These are phyloP conservation scores for Hippocampus guttulatus DNA, from an alignment of 2,113 vertebrate species.

Conservation along the genomic window DNA sequence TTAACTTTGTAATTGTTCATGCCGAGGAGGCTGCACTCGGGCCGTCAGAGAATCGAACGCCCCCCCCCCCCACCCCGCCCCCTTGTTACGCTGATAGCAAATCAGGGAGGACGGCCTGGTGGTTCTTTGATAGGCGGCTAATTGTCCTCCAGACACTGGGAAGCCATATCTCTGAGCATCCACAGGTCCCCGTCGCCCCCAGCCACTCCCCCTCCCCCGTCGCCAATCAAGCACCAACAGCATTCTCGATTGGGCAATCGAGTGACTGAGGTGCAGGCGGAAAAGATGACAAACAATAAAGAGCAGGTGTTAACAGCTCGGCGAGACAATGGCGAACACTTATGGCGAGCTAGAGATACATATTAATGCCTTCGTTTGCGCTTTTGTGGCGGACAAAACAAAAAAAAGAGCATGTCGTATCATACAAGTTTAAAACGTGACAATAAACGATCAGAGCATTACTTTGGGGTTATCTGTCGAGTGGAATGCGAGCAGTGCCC, in stretches of 20 bases:
- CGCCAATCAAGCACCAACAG: slow-evolving; percentile 45
- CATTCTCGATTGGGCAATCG: slow-evolving; percentile 76
- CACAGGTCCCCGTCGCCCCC: slow-evolving; percentile 72
- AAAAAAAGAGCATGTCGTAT: background rate
- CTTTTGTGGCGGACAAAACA: slow-evolving; percentile 75
- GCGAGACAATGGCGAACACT: slow-evolving; percentile 77
- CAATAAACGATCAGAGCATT: slow-evolving; percentile 82
- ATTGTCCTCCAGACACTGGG: slow-evolving; percentile 70
- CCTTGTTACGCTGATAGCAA: slow-evolving; percentile 70
- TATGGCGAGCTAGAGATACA: slow-evolving; percentile 79
- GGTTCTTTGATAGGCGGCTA: slow-evolving; percentile 75
- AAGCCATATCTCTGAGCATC: slow-evolving; percentile 70
- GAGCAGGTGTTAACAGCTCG: slow-evolving; percentile 73
- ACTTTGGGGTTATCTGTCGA: slow-evolving; percentile 81
- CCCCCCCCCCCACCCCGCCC: slow-evolving; percentile 32
- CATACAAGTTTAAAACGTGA: slow-evolving; percentile 61
- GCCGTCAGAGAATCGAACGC: slow-evolving; percentile 26
- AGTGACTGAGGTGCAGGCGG: slow-evolving; percentile 78
- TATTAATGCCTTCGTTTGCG: slow-evolving; percentile 75
- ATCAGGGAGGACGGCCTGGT: slow-evolving; percentile 62
- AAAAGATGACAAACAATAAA: slow-evolving; percentile 93
- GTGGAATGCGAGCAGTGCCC: slow-evolving; percentile 64
- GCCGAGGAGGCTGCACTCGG: slow-evolving; percentile 5
- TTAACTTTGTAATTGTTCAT: slow-evolving; percentile 14
- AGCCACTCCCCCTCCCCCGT: slow-evolving; percentile 39